Conservation (phyloP, 2,888 invertebrate genomes). For the Pyrrhia umbra region DNA sequence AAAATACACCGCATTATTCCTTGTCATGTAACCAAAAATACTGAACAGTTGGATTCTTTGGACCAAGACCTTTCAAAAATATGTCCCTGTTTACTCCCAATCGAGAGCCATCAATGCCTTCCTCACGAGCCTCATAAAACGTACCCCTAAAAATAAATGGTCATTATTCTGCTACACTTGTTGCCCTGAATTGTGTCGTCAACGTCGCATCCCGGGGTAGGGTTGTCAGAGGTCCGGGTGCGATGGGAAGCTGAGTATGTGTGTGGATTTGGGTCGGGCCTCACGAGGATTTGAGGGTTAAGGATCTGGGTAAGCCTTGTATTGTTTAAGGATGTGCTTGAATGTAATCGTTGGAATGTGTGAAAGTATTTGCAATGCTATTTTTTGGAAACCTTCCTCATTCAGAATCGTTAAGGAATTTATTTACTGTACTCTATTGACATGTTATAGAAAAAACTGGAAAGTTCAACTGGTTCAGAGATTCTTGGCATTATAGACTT, state of each 20-base stretch:
- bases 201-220: conserved; percentile 55
- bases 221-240: conserved; percentile 53
- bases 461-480: no score
- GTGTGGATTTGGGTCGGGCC: conserved; percentile 35
- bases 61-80: conserved; percentile 35
- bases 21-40: background rate
- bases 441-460: no score
- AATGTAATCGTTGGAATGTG: background rate
- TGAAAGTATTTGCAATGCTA: background rate
- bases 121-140: conserved; percentile 58
- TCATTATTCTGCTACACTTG: conserved; percentile 67
- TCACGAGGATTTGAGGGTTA: conserved; percentile 19
- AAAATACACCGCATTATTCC: background rate
- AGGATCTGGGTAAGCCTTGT: conserved; percentile 5
- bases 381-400: background rate
- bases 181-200: conserved; percentile 66
- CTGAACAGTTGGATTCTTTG: background rate
- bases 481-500: no score
- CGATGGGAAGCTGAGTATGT: conserved; percentile 31
- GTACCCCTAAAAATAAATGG: conserved; percentile 66
- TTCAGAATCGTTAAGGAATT: background rate
- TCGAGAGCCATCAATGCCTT: conserved; percentile 57
- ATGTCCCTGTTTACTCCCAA: conserved; percentile 50
- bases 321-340: conserved; percentile 32
- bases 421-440: no score